These are phyloP conservation scores for Scaptomyza parva DNA, from an alignment of 2,888 invertebrate species.

Conservation along the genomic window DNA sequence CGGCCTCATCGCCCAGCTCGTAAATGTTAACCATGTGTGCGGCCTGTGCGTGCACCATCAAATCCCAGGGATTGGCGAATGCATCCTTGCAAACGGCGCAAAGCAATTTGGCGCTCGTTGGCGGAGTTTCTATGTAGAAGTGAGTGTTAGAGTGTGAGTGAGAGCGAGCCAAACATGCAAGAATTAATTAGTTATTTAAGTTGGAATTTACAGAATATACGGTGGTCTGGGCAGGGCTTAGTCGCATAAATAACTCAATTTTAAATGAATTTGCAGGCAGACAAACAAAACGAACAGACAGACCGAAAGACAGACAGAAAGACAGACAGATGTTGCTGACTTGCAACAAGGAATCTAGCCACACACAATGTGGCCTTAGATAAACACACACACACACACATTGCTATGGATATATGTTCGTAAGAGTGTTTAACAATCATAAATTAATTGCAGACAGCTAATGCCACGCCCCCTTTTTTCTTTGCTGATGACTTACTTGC, in stretches of 20 bases:
- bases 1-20: conserved; percentile 86
- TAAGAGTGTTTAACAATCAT: conserved; percentile 83
- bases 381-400: conserved; percentile 47
- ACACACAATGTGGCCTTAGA: conserved; percentile 45
- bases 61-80: conserved; percentile 89
- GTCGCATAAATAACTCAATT: conserved; percentile 82
- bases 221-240: conserved; percentile 29
- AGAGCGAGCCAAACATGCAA: conserved; percentile 57
- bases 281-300: conserved; percentile 43
- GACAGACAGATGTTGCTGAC: conserved; percentile 72
- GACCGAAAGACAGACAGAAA: conserved; percentile 57
- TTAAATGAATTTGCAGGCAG: conserved; percentile 67
- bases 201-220: conserved; percentile 63
- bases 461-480: conserved; percentile 25
- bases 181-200: conserved; percentile 81
- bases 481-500: conserved; percentile 83
- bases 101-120: conserved; percentile 86
- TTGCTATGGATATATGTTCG: background rate
- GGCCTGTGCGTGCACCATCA: conserved; percentile 89
- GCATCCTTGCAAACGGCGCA: conserved; percentile 89
- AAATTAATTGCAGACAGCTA: conserved; percentile 81
- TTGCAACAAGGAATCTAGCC: conserved; percentile 49
- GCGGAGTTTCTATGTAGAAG: conserved; percentile 78
- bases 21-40: conserved; percentile 90
- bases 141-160: conserved; percentile 17